phyloP scores from a whole-genome alignment of 2,888 invertebrate genomes.

The Fabriciana adippe region DNA sequence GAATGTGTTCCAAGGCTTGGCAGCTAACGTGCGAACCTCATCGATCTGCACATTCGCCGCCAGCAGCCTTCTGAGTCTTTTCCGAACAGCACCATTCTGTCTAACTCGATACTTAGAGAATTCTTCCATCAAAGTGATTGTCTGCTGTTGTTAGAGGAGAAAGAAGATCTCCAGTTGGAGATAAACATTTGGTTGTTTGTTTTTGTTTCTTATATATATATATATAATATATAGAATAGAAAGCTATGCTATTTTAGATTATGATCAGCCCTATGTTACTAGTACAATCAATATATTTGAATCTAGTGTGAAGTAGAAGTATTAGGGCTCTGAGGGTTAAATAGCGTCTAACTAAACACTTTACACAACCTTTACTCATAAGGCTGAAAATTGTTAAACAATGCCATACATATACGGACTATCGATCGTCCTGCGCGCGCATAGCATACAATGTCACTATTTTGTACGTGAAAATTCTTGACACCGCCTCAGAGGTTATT shows the following conservation, averaged over 20 bases:
- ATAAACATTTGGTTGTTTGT: no score
- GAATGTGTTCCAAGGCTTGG: neutral
- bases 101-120: no score
- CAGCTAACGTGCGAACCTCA: neutral
- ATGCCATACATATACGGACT: conserved; percentile 23
- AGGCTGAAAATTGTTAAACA: conserved; percentile 21
- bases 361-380: conserved; percentile 14
- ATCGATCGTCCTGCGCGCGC: conserved; percentile 76
- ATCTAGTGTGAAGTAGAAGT: neutral
- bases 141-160: no score
- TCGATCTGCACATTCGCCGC: neutral
- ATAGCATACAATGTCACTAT: conserved; percentile 51
- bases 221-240: no score
- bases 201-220: no score
- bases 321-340: neutral
- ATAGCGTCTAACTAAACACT: neutral
- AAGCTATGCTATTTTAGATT: no score
- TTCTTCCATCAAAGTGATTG: no score
- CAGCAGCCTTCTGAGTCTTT: neutral
- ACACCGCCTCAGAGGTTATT: conserved; percentile 53
- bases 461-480: conserved; percentile 57
- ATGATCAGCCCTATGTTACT: no score
- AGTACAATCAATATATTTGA: no score
- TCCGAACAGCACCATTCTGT: neutral
- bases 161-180: no score